Conservation (phyloP, 2,113 vertebrate genomes). For the Atlantisia rogersi region DNA sequence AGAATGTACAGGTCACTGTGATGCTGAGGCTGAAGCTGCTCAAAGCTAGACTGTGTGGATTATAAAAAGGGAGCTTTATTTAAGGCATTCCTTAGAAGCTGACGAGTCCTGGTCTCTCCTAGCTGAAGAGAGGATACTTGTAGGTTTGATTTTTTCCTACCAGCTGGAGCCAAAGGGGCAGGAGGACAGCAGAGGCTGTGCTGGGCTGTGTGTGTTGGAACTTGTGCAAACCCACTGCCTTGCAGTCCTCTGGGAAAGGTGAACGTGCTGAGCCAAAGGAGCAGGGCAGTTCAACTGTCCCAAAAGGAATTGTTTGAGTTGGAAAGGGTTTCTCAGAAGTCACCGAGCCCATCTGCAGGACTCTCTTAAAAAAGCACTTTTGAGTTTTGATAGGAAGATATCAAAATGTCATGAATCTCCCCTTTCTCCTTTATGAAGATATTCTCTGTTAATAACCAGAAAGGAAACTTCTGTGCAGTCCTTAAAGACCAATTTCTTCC, state of each 20-base stretch:
- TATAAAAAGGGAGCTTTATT: conserved; percentile 5
- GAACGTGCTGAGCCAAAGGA: neutral
- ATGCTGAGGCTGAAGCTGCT: neutral
- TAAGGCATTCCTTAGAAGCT: neutral
- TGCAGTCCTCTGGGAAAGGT: neutral
- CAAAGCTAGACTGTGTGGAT: neutral
- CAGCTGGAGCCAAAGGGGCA: conserved; percentile 13
- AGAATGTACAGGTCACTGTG: neutral
- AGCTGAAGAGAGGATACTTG: neutral
- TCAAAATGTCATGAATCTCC: neutral
- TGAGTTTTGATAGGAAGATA: neutral
- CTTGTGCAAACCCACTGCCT: neutral
- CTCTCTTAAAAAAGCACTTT: neutral
- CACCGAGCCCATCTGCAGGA: neutral
- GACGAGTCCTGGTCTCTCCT: neutral
- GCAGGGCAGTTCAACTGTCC: neutral
- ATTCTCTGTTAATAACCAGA: neutral
- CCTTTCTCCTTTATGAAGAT: neutral
- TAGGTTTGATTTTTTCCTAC: conserved; percentile 28
- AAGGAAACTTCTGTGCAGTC: neutral
- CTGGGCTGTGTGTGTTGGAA: neutral
- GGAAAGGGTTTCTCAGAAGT: neutral
- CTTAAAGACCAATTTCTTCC: neutral
- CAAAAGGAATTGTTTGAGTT: neutral
- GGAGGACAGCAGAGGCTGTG: neutral